Conservation (phyloP, 2,797 vertebrate species). For the Lates japonicus region DNA sequence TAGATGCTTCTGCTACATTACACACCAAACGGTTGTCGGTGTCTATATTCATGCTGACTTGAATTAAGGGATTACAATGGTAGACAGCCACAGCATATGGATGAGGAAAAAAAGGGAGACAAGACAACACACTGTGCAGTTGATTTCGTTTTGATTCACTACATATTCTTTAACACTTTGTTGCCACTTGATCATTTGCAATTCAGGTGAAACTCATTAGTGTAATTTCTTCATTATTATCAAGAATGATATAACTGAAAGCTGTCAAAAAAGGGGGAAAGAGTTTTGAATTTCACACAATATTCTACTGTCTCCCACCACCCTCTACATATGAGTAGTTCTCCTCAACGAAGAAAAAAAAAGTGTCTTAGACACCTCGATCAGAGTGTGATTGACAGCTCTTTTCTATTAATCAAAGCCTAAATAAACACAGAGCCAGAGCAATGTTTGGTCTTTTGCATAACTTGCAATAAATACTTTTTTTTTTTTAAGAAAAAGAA, state of each 20-base stretch:
- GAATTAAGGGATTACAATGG: slow-evolving; percentile 58
- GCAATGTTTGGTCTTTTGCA: neutral
- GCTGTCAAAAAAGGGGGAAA: slow-evolving; percentile 12
- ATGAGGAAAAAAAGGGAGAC: slow-evolving; percentile 33
- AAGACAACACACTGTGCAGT: neutral
- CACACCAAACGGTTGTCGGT: slow-evolving; percentile 70
- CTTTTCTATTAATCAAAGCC: slow-evolving; percentile 65
- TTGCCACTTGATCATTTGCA: slow-evolving; percentile 14
- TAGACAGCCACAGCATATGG: slow-evolving; percentile 45
- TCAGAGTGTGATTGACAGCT: slow-evolving; percentile 53
- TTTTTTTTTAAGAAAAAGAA: neutral
- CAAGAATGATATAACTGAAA: neutral
- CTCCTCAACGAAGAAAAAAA: neutral
- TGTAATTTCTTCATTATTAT: neutral
- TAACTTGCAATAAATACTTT: neutral
- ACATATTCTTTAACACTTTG: neutral
- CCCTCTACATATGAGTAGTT: neutral
- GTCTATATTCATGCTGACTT: slow-evolving; percentile 66
- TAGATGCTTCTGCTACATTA: slow-evolving; percentile 80
- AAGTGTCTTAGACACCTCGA: slow-evolving; percentile 66
- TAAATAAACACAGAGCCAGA: slow-evolving; percentile 31
- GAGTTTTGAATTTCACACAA: neutral
- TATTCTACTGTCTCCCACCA: neutral
- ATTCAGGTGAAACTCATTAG: neutral
- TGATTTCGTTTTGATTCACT: slow-evolving; percentile 10